Conservation (phyloP, 1,140 invertebrate genomes). For the Drosophila nebulosa region DNA sequence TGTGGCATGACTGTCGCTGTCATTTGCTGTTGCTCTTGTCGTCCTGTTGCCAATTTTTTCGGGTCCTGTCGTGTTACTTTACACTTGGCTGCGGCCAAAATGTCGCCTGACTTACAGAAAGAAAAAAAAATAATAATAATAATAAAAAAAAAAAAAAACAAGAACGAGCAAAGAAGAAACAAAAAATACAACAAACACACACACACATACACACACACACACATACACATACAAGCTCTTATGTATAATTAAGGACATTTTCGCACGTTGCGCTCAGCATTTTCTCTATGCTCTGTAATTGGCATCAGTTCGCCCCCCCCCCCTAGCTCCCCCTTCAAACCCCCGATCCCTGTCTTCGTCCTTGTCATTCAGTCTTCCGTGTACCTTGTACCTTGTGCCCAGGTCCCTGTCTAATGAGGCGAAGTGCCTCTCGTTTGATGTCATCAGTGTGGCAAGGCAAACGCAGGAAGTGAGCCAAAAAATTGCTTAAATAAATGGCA, state of each 20-base stretch:
- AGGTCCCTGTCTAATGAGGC: conserved; percentile 67
- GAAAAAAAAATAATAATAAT: not conserved
- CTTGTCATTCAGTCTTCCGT: not conserved
- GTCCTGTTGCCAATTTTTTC: conserved; percentile 25
- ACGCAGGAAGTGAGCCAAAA: conserved; percentile 74
- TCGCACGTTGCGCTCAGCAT: conserved; percentile 57
- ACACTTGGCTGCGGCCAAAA: conserved; percentile 69
- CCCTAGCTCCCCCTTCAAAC: not conserved
- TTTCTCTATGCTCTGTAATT: conserved; percentile 63
- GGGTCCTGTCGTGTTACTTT: conserved; percentile 43
- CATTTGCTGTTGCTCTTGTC: conserved; percentile 49
- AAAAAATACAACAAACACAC: not conserved
- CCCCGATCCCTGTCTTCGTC: not conserved
- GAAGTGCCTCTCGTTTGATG: conserved; percentile 74
- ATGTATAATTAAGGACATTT: conserved; percentile 41
- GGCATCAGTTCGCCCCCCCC: conserved; percentile 13
- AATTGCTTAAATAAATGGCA: conserved; percentile 78
- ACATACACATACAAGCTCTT: not conserved
- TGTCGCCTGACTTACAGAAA: conserved; percentile 47
- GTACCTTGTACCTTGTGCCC: not conserved
- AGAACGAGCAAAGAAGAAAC: not conserved
- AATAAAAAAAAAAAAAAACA: not conserved
- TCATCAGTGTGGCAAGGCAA: conserved; percentile 53
- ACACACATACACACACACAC: not conserved
- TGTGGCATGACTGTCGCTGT: conserved; percentile 26